Conservation (phyloP, 2,113 vertebrate species). For the Vicugna pacos region DNA sequence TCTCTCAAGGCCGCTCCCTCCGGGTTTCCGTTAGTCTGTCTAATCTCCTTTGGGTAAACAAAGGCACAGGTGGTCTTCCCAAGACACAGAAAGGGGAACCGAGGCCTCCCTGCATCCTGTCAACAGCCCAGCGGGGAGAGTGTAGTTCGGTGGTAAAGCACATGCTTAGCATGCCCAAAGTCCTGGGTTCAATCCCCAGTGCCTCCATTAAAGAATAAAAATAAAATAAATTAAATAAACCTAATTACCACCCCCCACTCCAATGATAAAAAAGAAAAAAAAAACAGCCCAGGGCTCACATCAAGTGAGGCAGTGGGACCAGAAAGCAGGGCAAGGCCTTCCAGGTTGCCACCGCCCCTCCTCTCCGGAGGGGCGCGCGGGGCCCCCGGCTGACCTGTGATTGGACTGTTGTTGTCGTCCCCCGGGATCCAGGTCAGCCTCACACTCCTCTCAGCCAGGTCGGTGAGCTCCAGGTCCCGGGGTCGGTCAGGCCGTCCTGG, state of each 20-base stretch:
- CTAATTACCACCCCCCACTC: no score
- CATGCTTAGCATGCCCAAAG: no score
- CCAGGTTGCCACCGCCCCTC: background rate
- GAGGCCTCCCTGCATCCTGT: background rate
- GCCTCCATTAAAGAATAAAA: no score
- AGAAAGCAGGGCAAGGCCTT: background rate
- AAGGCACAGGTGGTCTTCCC: background rate
- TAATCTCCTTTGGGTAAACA: background rate
- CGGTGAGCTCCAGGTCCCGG: constrained; percentile 94
- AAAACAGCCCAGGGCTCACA: background rate
- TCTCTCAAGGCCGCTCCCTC: background rate
- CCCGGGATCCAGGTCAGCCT: constrained; percentile 96
- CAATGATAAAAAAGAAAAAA: no score
- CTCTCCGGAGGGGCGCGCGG: rapidly evolving
- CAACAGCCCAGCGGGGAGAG: background rate
- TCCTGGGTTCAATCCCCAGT: no score
- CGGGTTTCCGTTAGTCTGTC: rapidly evolving
- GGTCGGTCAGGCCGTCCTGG: constrained; percentile 94
- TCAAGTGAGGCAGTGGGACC: rapidly evolving
- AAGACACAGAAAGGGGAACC: background rate
- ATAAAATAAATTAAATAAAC: no score
- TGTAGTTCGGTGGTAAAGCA: no score
- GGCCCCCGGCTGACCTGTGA: constrained; percentile 89
- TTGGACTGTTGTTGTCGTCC: constrained; percentile 94
- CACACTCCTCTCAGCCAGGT: constrained; percentile 93